These are phyloP conservation scores for Macrosteles quadrilineatus DNA, from an alignment of 1,140 invertebrate genomes.

Conservation along the genomic window DNA sequence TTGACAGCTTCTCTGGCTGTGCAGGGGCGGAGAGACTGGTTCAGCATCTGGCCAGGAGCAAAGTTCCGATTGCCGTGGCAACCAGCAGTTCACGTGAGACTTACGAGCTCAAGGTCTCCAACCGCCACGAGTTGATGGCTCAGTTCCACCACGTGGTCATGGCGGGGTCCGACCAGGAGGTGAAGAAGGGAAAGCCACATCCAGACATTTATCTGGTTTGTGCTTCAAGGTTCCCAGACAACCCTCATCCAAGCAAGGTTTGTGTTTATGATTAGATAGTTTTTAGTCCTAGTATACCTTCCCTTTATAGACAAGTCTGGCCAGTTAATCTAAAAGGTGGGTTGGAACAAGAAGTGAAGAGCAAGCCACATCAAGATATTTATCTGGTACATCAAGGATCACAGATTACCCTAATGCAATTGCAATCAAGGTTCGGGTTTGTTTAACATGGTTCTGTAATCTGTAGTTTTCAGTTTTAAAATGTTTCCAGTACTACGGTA, in stretches of 20 bases:
- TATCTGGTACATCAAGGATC: too few relatives aligned
- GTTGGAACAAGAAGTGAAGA: too few relatives aligned
- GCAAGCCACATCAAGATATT: too few relatives aligned
- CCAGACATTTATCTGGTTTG: slow-evolving; percentile 92
- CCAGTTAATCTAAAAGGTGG: too few relatives aligned
- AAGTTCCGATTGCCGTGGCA: slow-evolving; percentile 83
- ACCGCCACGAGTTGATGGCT: slow-evolving; percentile 66
- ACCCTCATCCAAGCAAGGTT: slow-evolving; percentile 65
- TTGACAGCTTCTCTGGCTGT: too few relatives aligned
- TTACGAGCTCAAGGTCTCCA: slow-evolving; percentile 74
- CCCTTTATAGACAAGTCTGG: too few relatives aligned
- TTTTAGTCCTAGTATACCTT: too few relatives aligned
- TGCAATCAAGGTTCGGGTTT: too few relatives aligned
- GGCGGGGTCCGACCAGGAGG: slow-evolving; percentile 83
- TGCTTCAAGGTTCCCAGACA: slow-evolving; percentile 75
- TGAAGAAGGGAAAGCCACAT: slow-evolving; percentile 86
- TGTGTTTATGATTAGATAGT: not conserved
- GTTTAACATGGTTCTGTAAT: too few relatives aligned
- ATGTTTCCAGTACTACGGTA: too few relatives aligned
- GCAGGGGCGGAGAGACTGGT: slow-evolving; percentile 81
- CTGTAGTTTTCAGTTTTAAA: too few relatives aligned
- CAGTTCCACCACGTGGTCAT: slow-evolving; percentile 83
- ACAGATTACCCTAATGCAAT: too few relatives aligned
- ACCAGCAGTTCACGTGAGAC: slow-evolving; percentile 80
- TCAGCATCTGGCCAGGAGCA: slow-evolving; percentile 72